A percentile compares a stretch with the other conserved stretches of the same genome.
Evolutionary conservation across 1,140 invertebrate species (phyloP).

Genomic region (Lordiphosa stackelbergi): DNA sequence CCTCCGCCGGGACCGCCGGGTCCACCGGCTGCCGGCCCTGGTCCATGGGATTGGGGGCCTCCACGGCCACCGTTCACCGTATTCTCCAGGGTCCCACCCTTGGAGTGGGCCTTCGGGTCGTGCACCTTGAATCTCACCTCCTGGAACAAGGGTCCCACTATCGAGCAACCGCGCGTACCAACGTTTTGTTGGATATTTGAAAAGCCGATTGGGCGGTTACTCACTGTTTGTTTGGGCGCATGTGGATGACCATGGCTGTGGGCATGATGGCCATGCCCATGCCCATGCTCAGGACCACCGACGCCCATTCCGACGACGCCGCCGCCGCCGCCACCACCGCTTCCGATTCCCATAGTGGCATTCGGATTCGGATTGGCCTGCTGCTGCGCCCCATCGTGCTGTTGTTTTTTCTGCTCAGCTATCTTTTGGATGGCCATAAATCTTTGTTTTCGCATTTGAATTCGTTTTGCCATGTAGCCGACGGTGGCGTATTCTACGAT

Average conservation of each 20-base stretch:
- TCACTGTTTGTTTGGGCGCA: slow-evolving; percentile 77
- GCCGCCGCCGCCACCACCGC: slow-evolving; percentile 63
- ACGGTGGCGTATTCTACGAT: slow-evolving; percentile 91
- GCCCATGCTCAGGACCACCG: slow-evolving; percentile 76
- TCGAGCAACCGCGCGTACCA: slow-evolving; percentile 80
- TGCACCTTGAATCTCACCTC: slow-evolving; percentile 96
- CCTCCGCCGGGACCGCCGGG: slow-evolving; percentile 78
- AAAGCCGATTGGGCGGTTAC: slow-evolving; percentile 77
- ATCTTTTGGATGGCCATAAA: slow-evolving; percentile 92
- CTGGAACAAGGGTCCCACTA: slow-evolving; percentile 89
- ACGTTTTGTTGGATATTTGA: slow-evolving; percentile 77
- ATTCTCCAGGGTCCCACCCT: slow-evolving; percentile 92
- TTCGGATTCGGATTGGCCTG: slow-evolving; percentile 78
- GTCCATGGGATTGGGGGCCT: slow-evolving; percentile 78
- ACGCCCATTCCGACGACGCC: slow-evolving; percentile 31
- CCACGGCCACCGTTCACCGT: slow-evolving; percentile 89
- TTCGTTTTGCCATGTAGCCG: slow-evolving; percentile 96
- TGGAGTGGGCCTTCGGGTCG: slow-evolving; percentile 93
- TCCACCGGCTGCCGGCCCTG: slow-evolving; percentile 56
- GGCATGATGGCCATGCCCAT: slow-evolving; percentile 77
- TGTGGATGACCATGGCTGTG: slow-evolving; percentile 77
- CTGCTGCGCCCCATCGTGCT: slow-evolving; percentile 82
- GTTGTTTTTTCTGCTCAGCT: slow-evolving; percentile 91
- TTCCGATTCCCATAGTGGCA: slow-evolving; percentile 65
- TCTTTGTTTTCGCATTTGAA: slow-evolving; percentile 95